A percentile compares a stretch with the other conserved stretches of the same genome.
Evolutionary conservation across 1,140 invertebrate genomes (phyloP).

Genomic region (Fopius arisanus): DNA sequence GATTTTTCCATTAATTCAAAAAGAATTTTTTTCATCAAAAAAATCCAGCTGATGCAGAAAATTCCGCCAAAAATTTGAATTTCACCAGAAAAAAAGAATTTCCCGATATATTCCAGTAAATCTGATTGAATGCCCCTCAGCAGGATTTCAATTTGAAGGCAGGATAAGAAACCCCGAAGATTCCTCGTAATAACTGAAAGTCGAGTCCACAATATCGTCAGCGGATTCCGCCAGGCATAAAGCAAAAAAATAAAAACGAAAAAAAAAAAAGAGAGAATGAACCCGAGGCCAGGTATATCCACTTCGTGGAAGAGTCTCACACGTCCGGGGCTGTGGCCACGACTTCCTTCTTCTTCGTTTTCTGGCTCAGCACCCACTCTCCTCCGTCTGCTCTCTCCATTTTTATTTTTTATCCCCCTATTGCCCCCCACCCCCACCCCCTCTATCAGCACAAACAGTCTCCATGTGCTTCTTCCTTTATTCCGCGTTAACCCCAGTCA

Average conservation of each 20-base stretch:
- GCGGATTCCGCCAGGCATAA: neutral
- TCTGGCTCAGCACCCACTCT: slow-evolving; percentile 22
- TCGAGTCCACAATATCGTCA: slow-evolving; percentile 4
- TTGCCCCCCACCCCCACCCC: neutral
- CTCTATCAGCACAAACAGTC: neutral
- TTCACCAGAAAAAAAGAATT: too few species aligned
- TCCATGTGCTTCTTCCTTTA: neutral
- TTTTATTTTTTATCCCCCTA: neutral
- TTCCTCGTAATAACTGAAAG: neutral
- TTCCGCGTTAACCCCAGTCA: neutral
- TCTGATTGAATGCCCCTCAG: too few species aligned
- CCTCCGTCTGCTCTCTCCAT: neutral
- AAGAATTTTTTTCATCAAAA: too few species aligned
- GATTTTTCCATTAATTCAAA: too few species aligned
- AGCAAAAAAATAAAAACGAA: neutral
- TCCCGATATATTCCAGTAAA: too few species aligned
- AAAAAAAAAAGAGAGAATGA: slow-evolving; percentile 4
- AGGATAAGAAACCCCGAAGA: neutral
- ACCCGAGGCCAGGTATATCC: slow-evolving; percentile 42
- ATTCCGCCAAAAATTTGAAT: too few species aligned
- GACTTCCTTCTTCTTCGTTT: slow-evolving; percentile 31
- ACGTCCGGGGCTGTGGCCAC: slow-evolving; percentile 32
- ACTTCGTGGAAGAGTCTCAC: slow-evolving; percentile 46
- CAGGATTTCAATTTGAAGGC: too few species aligned
- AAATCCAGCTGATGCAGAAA: too few species aligned